These are phyloP conservation scores for Drosophila ogumai DNA, from an alignment of 1,140 invertebrate genomes.

Conservation along the genomic window DNA sequence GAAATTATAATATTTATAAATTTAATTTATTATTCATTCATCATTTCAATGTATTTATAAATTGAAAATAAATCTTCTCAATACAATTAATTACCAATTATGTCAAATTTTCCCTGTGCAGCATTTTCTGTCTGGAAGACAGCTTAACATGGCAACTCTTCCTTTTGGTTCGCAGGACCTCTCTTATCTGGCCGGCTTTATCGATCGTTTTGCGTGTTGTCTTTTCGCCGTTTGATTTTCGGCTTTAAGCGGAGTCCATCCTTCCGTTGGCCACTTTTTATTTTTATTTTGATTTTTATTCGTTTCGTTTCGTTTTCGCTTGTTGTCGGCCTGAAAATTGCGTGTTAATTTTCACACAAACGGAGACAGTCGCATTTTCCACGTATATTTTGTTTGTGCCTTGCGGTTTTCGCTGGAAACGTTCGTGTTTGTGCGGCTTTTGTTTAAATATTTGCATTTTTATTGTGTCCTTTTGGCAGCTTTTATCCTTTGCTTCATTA, in stretches of 20 bases:
- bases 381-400: slow-evolving; percentile 62
- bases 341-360: slow-evolving; percentile 82
- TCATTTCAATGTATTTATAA: not conserved
- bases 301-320: slow-evolving; percentile 31
- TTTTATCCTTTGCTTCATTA: slow-evolving; percentile 66
- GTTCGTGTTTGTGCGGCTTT: slow-evolving; percentile 57
- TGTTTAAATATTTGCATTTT: slow-evolving; percentile 79
- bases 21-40: no score
- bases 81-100: not conserved
- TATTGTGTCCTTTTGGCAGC: slow-evolving; percentile 55
- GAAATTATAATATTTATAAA: no score
- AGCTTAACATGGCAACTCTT: slow-evolving; percentile 29
- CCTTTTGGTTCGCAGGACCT: slow-evolving; percentile 38
- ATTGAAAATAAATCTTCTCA: not conserved
- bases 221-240: slow-evolving; percentile 73
- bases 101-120: slow-evolving; percentile 12
- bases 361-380: slow-evolving; percentile 55
- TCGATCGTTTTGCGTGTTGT: slow-evolving; percentile 77
- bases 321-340: slow-evolving; percentile 61
- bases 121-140: slow-evolving; percentile 7
- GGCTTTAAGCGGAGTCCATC: slow-evolving; percentile 68
- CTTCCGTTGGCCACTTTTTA: slow-evolving; percentile 34
- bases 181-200: slow-evolving; percentile 51
- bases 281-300: slow-evolving; percentile 67
- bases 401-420: slow-evolving; percentile 55